Conservation (phyloP, 1,140 invertebrate genomes). For the Caenorhabditis elegans region DNA sequence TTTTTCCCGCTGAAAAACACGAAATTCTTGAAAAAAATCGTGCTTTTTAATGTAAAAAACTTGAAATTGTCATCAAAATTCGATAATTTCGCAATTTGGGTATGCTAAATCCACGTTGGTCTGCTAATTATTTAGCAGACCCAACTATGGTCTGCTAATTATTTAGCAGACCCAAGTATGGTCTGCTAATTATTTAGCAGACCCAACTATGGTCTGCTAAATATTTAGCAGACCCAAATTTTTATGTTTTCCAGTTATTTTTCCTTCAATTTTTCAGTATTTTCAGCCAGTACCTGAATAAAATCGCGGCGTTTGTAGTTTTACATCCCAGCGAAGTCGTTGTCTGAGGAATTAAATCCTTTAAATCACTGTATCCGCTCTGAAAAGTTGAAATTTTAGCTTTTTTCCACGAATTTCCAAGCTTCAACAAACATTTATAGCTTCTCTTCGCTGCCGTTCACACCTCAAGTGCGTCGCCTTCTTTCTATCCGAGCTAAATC, state of each 20-base stretch:
- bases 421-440: conserved; percentile 64
- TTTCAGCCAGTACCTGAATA: conserved; percentile 50
- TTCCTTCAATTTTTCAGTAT: background rate
- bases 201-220: no score
- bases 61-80: no score
- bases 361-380: conserved; percentile 64
- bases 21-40: no score
- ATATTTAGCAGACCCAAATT: no score
- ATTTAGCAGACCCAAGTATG: no score
- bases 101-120: background rate
- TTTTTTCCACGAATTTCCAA: background rate
- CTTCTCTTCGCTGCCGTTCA: conserved; percentile 62
- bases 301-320: conserved; percentile 63
- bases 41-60: no score
- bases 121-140: background rate
- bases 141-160: no score
- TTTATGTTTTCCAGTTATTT: no score
- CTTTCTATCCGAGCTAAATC: conserved; percentile 55
- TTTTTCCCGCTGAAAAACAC: no score
- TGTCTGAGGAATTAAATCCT: conserved; percentile 61
- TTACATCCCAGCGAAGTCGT: conserved; percentile 61
- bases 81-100: no score
- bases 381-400: conserved; percentile 37
- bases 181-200: no score
- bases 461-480: conserved; percentile 63